phyloP scores from a whole-genome alignment of 2,888 invertebrate species.

The Masnerella sp. region DNA sequence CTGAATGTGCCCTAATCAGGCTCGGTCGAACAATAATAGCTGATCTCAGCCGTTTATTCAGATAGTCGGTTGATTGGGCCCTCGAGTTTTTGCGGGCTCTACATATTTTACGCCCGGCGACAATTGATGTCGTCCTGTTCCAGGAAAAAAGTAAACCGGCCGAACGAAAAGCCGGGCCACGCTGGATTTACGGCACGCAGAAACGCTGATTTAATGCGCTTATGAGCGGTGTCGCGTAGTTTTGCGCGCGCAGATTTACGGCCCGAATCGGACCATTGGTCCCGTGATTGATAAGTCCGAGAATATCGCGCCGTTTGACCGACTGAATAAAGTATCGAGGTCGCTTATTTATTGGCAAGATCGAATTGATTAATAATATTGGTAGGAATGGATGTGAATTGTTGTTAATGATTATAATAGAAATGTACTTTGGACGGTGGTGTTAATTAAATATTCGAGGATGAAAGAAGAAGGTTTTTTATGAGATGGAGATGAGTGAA shows the following conservation, averaged over 20 bases:
- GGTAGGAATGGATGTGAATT: constrained; percentile 10
- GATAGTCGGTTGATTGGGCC: constrained; percentile 31
- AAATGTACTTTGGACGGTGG: constrained; percentile 25
- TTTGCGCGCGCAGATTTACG: constrained; percentile 9
- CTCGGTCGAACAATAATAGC: constrained; percentile 16
- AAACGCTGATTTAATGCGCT: neutral
- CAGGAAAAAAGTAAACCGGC: neutral
- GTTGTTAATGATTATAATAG: constrained; percentile 34
- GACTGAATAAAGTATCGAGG: constrained; percentile 30
- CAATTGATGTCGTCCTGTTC: neutral
- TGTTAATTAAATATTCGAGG: constrained; percentile 12
- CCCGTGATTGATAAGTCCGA: constrained; percentile 19
- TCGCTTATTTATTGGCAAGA: constrained; percentile 13
- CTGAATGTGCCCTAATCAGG: constrained; percentile 8
- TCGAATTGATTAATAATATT: constrained; percentile 33
- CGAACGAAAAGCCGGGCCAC: neutral
- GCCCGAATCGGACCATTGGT: constrained; percentile 4
- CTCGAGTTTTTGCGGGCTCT: constrained; percentile 22
- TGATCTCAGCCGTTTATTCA: constrained; percentile 32
- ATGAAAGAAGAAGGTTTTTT: no score
- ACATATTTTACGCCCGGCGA: constrained; percentile 4
- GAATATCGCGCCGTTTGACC: constrained; percentile 1
- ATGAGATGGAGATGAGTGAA: no score
- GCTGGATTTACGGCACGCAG: neutral
- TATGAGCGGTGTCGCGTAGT: neutral